Evolutionary conservation across 2,888 invertebrate genomes (phyloP).

Genomic region (Lathronympha strigana): DNA sequence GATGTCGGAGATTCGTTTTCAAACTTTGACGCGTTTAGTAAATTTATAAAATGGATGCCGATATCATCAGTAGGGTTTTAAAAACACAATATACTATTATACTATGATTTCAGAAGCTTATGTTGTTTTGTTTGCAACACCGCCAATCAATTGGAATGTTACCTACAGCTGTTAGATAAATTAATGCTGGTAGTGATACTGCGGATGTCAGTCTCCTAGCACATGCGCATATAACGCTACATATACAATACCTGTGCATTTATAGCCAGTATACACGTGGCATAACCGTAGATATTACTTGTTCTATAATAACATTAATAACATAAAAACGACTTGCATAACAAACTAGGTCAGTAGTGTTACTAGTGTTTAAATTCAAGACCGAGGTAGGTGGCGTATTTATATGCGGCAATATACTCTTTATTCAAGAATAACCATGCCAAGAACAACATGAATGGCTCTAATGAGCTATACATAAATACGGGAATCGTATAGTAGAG

Average conservation of each 20-base stretch:
- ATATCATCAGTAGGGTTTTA: too few relatives aligned
- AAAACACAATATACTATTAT: too few relatives aligned
- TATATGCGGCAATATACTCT: conserved; percentile 30
- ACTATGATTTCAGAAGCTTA: too few relatives aligned
- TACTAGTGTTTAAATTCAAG: conserved; percentile 17
- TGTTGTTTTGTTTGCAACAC: background rate
- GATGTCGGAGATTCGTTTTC: too few relatives aligned
- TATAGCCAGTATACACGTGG: background rate
- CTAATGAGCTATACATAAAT: conserved; percentile 27
- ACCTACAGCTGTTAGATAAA: conserved; percentile 13
- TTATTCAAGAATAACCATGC: conserved; percentile 34
- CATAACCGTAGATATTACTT: background rate
- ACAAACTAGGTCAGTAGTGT: conserved; percentile 27
- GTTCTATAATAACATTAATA: background rate
- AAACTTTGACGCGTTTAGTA: too few relatives aligned
- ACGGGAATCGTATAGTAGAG: background rate
- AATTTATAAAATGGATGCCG: too few relatives aligned
- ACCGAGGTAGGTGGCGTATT: conserved; percentile 8
- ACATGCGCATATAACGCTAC: background rate
- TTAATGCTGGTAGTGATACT: conserved; percentile 1
- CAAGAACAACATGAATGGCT: conserved; percentile 39
- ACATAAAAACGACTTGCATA: background rate
- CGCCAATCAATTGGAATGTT: conserved; percentile 9
- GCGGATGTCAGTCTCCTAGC: conserved; percentile 11
- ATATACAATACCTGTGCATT: background rate